These are phyloP conservation scores for Acromyrmex charruanus DNA, from an alignment of 1,140 invertebrate genomes.

Conservation along the genomic window DNA sequence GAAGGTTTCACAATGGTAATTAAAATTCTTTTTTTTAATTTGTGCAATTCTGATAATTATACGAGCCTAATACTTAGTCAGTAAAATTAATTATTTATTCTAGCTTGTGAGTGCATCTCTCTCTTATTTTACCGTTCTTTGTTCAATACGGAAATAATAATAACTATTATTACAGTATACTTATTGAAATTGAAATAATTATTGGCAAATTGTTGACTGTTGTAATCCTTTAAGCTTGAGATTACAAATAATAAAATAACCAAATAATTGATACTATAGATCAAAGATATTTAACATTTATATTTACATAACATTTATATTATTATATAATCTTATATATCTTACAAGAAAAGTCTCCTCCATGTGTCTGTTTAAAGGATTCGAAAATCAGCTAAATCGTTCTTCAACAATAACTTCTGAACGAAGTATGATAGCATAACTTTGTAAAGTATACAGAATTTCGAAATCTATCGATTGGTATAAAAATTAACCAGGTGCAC, in stretches of 20 bases:
- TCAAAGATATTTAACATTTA: neutral
- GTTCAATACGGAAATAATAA: constrained; percentile 4
- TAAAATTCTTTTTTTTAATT: neutral
- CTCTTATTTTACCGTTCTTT: constrained; percentile 58
- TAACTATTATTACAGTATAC: neutral
- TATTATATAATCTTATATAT: neutral
- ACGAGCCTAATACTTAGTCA: too few relatives aligned
- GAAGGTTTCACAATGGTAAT: constrained; percentile 49
- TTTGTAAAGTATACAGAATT: too few relatives aligned
- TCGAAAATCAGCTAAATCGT: too few relatives aligned
- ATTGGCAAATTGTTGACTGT: neutral
- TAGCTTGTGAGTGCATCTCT: constrained; percentile 41
- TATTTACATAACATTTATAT: too few relatives aligned
- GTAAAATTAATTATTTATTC: constrained; percentile 30
- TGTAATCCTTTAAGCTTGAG: neutral
- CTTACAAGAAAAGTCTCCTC: too few relatives aligned
- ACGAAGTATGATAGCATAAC: too few relatives aligned
- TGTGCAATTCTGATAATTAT: neutral
- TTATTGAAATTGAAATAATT: neutral
- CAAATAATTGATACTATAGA: neutral
- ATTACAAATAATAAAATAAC: neutral
- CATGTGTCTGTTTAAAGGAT: too few relatives aligned
- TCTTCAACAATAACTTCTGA: too few relatives aligned
- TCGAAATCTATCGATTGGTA: too few relatives aligned
- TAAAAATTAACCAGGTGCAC: too few relatives aligned